Base-by-base conservation (phyloP, 2,888 invertebrate species). In the Schrankia costaestrigalis region DNA sequence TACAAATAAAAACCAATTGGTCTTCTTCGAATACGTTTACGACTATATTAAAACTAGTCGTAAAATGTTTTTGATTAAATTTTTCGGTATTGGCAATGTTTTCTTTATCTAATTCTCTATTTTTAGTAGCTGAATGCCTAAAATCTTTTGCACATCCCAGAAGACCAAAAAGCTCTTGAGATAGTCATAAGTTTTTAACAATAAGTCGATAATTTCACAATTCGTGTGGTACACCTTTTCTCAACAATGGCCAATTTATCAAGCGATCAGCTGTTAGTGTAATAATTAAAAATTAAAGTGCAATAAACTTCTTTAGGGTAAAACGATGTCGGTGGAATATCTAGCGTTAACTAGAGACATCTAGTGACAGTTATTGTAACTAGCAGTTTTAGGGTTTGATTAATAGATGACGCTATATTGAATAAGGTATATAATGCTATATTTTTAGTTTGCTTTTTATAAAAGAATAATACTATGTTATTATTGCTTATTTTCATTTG, bases 191-290 rank as follows among this genome's bases (percentile, higher is more conserved):
- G n/a, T n/a, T n/a, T n/a, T n/a, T n/a, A n/a, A n/a, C n/a, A n/a
- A n/a, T n/a, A 11, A 28, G 40, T 51, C 41, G 38, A 27, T 52
- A 40, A 42, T 21, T 35, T 39, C 32, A 42, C 39, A 46, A 31
- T 44, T 43, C 26, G 18, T 12, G 13, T 25, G 4, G 19, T 27
- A 41, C 47, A 31, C 38, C 40, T 34, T 28, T 51, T 41, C 48
- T 44, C 46, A 56, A 56, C 60, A 56, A 52, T 56, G 56, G 60
- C 60, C 59, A 34, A 36, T 31, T 25, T 36, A 11, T 30, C 44
- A 37, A 58, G 57, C 60, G 32, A 40, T 41, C 31, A 47, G 57
- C 55, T 57, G 47, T 58, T 54, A 58, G 61, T 60, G 58, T 38
- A 37, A 55, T 58, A 49, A 25, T 58, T 58, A 43, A 42, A 49